Evolutionary conservation across 2,797 vertebrate species (phyloP).

Genomic region (Gallinago nigripennis): DNA sequence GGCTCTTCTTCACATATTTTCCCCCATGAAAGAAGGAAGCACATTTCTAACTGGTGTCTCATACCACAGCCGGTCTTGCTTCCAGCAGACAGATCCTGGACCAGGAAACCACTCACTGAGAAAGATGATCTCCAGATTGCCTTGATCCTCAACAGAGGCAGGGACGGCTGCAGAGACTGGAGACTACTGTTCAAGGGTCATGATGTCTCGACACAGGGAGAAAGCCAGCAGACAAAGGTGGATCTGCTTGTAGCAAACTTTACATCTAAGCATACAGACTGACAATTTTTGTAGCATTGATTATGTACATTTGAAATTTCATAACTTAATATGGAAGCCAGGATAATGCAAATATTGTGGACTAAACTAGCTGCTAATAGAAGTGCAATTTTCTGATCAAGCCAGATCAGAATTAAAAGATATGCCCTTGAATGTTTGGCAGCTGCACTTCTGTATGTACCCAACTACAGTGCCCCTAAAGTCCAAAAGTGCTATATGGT

Average conservation of each 20-base stretch:
- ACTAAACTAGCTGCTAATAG: neutral
- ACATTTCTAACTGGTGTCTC: neutral
- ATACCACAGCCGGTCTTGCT: neutral
- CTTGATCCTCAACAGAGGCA: neutral
- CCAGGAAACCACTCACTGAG: neutral
- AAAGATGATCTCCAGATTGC: neutral
- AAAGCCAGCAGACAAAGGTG: neutral
- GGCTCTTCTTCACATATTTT: neutral
- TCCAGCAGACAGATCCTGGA: neutral
- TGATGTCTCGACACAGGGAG: neutral
- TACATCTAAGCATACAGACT: neutral
- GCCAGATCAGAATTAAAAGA: neutral
- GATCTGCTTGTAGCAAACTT: neutral
- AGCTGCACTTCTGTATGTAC: neutral
- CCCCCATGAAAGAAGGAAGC: neutral
- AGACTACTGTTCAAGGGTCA: neutral
- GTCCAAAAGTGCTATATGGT: rapidly evolving
- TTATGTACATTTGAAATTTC: neutral
- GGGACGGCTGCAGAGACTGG: neutral
- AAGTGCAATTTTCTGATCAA: neutral
- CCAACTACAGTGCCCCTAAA: neutral
- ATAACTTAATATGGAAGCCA: neutral
- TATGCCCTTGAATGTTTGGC: neutral
- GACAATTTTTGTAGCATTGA: neutral
- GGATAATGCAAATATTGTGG: neutral